Evolutionary conservation across 2,797 vertebrate genomes (phyloP).

Genomic region (Falco rusticolus): DNA sequence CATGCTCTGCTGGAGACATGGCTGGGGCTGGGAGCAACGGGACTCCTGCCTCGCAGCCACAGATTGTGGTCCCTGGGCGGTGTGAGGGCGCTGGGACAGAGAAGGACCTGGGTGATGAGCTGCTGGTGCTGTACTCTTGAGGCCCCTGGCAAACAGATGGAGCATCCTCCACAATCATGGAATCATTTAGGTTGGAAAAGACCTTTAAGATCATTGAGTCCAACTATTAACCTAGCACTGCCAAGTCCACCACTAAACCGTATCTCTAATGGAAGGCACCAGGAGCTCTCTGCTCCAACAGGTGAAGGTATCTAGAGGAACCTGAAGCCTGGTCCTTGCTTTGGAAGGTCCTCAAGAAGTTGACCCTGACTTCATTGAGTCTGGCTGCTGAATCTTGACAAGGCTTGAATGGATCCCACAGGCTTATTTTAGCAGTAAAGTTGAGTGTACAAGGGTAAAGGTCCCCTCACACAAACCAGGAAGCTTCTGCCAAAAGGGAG

Average conservation of each 20-base stretch:
- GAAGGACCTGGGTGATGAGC: background rate
- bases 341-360: background rate
- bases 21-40: background rate
- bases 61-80: rapidly evolving
- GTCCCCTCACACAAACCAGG: background rate
- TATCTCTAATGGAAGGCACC: background rate
- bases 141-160: background rate
- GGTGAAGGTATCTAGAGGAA: background rate
- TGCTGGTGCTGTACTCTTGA: background rate
- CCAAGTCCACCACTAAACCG: background rate
- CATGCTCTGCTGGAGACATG: background rate
- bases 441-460: background rate
- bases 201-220: background rate
- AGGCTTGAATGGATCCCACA: background rate
- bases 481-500: background rate
- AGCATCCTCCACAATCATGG: background rate
- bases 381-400: background rate
- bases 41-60: background rate
- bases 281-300: background rate
- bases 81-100: rapidly evolving
- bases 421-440: background rate
- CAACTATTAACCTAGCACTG: background rate
- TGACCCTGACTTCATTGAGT: background rate
- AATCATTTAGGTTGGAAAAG: background rate
- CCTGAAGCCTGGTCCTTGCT: background rate